Base-by-base conservation (phyloP, 2,888 invertebrate genomes). In the Furcula furcula region DNA sequence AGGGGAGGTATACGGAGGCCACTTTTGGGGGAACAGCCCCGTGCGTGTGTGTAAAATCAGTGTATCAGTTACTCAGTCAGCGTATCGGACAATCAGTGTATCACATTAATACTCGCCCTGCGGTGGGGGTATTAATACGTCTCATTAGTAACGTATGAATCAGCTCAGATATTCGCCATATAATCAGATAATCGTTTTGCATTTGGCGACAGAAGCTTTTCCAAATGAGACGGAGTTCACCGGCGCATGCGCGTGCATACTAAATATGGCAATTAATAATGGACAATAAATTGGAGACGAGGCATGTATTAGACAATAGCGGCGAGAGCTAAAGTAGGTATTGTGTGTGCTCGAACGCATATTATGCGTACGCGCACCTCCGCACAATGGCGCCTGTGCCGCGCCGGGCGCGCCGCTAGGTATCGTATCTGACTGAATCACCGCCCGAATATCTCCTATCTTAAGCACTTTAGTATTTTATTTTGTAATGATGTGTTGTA, bases 351-450 rank as follows among this genome's bases (percentile, higher is more conserved):
- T 5, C 28, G 31, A 19, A 46, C 48, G 46, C 45, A n/a, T n/a
- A n/a, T n/a, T n/a, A 21, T 21, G 42, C 44, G 52, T 46, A 48
- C 40, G 52, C 48, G 48, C 44, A 31, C 22, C 38, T 31, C 38
- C 14, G 19, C 10, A 19, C 31, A 33, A 40, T 40, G 38, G 40
- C 29, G 21, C 7, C 28, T 10, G n/a, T n/a, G n/a, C n/a, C n/a
- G n/a, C n/a, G n/a, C n/a, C n/a, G n/a, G n/a, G n/a, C n/a, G n/a
- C n/a, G n/a, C n/a, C n/a, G n/a, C n/a, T n/a, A n/a, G n/a, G n/a
- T n/a, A n/a, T n/a, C n/a, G n/a, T n/a, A n/a, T n/a, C n/a, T n/a
- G n/a, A n/a, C n/a, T n/a, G n/a, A n/a, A n/a, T n/a, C n/a, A n/a
- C n/a, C n/a, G n/a, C n/a, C n/a, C n/a, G n/a, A n/a, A n/a, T n/a